These are phyloP conservation scores for Euthynnus affinis DNA, from an alignment of 2,797 vertebrate genomes.

Conservation along the genomic window DNA sequence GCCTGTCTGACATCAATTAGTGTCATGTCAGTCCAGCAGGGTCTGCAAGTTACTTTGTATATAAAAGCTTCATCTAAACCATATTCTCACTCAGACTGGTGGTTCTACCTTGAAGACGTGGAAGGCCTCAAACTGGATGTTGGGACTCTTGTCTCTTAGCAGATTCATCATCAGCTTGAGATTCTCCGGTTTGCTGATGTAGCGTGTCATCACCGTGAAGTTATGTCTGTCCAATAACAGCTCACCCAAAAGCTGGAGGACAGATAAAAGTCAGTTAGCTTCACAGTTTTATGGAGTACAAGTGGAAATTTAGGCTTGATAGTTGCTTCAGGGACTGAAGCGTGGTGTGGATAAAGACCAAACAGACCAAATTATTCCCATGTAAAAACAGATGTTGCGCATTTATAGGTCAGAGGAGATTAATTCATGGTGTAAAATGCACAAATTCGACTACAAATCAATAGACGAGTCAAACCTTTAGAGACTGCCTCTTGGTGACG, in stretches of 20 bases:
- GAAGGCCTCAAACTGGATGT: conserved; percentile 99
- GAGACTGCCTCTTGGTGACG: conserved; percentile 96
- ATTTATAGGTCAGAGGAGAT: background rate
- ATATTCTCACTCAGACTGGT: background rate
- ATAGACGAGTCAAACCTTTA: conserved; percentile 87
- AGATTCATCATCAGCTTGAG: conserved; percentile 99
- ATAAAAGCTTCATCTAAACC: too few species aligned
- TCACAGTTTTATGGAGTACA: background rate
- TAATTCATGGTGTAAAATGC: background rate
- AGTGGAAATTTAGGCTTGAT: background rate
- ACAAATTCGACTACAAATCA: background rate
- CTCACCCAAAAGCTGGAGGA: conserved; percentile 91
- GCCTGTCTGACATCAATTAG: background rate
- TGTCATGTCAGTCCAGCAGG: background rate
- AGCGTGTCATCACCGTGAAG: conserved; percentile 96
- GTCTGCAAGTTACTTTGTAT: background rate
- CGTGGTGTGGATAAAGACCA: background rate
- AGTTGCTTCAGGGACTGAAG: background rate
- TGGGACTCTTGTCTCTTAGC: conserved; percentile 95
- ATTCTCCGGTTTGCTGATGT: conserved; percentile 97
- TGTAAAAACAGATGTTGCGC: background rate
- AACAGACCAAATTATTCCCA: too few species aligned
- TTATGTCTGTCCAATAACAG: conserved; percentile 95
- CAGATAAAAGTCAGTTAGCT: background rate
- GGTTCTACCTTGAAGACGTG: conserved; percentile 96